Conservation (phyloP, 2,797 vertebrate genomes). For the Ara ararauna region DNA sequence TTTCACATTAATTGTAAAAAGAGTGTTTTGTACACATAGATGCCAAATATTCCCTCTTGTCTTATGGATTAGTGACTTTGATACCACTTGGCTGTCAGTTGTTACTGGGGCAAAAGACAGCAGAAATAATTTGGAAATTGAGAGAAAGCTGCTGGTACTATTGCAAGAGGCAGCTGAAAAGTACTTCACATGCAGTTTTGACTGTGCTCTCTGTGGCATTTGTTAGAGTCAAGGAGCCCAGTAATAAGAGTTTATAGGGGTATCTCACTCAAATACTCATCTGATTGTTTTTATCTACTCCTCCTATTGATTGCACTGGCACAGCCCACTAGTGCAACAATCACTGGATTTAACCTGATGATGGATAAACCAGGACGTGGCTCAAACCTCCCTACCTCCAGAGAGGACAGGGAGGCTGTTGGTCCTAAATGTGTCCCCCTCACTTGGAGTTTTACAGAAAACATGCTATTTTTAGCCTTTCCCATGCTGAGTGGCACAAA, state of each 20-base stretch:
- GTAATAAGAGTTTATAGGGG: not conserved
- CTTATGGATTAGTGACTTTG: not conserved
- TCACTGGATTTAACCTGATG: not conserved
- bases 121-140: not conserved
- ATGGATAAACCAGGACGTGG: not conserved
- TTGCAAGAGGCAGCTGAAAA: not conserved
- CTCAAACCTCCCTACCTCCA: not conserved
- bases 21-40: accelerated
- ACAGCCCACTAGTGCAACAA: not conserved
- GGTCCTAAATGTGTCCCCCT: not conserved
- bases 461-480: not conserved
- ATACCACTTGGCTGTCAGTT: not conserved
- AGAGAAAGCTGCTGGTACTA: not conserved
- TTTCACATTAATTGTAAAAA: not conserved
- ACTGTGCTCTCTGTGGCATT: not conserved
- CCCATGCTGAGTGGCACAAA: not conserved
- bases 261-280: not conserved
- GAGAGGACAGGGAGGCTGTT: not conserved
- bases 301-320: not conserved
- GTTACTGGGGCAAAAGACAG: not conserved
- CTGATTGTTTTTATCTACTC: not conserved
- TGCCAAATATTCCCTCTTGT: not conserved
- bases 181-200: not conserved
- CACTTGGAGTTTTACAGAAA: not conserved
- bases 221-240: not conserved